phyloP scores from a whole-genome alignment of 2,888 invertebrate species.

The Xestia sexstrigata region DNA sequence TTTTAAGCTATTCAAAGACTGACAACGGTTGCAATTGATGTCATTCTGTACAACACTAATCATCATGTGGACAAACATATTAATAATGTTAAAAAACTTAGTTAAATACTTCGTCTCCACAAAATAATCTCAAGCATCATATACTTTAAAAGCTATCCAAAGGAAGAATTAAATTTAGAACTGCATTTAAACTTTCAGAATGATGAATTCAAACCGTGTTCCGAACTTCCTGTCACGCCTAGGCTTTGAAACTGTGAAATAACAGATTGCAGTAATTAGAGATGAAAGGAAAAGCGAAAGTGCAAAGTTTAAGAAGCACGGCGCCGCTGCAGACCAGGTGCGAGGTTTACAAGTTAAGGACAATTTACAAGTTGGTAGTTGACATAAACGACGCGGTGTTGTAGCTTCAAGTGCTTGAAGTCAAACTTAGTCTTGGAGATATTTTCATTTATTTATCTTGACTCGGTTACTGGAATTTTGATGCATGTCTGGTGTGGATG shows the following conservation, averaged over 20 bases:
- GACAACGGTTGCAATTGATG: not conserved
- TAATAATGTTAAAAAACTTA: not conserved
- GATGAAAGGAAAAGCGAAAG: conserved; percentile 23
- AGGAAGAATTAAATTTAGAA: conserved; percentile 11
- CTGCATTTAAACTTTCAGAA: conserved; percentile 14
- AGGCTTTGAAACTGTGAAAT: conserved; percentile 30
- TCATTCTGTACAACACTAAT: not conserved
- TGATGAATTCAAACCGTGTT: conserved; percentile 1
- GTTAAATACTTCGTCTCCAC: not conserved
- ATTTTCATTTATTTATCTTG: conserved; percentile 24
- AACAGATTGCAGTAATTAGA: conserved; percentile 23
- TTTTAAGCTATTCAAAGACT: not conserved
- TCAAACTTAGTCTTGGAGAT: conserved; percentile 18
- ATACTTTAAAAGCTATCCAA: conserved; percentile 14
- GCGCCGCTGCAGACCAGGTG: conserved; percentile 14
- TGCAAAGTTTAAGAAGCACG: conserved; percentile 18
- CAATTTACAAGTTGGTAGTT: conserved; percentile 28
- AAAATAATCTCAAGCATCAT: not conserved
- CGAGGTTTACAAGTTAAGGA: conserved; percentile 22
- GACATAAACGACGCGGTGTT: conserved; percentile 6
- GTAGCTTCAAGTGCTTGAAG: conserved; percentile 16
- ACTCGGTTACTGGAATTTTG: not conserved
- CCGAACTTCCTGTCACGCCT: conserved; percentile 1
- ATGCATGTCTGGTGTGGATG: not conserved
- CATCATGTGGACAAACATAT: no score